Conservation (phyloP, 2,888 invertebrate genomes). For the Pherbina coryleti region DNA sequence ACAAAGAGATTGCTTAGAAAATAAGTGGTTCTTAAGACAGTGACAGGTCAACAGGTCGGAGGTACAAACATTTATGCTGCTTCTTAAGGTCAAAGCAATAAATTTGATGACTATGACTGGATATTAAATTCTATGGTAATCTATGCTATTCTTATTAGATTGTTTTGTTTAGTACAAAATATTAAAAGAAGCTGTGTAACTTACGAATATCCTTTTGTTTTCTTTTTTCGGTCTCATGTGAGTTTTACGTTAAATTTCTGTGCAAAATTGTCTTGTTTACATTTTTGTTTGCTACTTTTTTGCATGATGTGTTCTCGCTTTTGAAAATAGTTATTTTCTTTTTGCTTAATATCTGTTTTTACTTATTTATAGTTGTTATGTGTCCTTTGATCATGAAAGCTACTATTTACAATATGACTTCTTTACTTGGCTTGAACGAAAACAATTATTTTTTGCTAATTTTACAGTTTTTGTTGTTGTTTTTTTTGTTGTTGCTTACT, state of each 20-base stretch:
- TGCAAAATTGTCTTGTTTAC: no score
- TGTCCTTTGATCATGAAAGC: not conserved
- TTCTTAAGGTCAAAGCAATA: not conserved
- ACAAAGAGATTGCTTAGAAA: not conserved
- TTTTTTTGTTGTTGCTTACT: slow-evolving; percentile 23
- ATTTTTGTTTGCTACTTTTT: not conserved
- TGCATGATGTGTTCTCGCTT: not conserved
- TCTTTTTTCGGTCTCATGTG: no score
- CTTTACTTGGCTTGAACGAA: not conserved
- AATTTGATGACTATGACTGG: not conserved
- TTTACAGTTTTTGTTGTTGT: slow-evolving; percentile 6
- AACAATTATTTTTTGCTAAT: not conserved
- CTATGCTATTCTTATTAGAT: no score
- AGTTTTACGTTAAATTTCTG: not conserved
- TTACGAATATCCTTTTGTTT: no score
- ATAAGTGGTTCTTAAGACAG: slow-evolving; percentile 10
- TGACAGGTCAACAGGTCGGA: slow-evolving; percentile 38
- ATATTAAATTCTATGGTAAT: no score
- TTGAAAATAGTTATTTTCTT: no score
- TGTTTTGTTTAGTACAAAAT: no score
- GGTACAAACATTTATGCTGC: slow-evolving; percentile 33
- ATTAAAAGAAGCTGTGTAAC: not conserved
- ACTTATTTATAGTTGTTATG: not conserved
- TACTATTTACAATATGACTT: not conserved
- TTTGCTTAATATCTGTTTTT: no score